A percentile compares a stretch with the other conserved stretches of the same genome.
phyloP scores from a whole-genome alignment of 2,113 vertebrate species.

The Megaceryle torquata region DNA sequence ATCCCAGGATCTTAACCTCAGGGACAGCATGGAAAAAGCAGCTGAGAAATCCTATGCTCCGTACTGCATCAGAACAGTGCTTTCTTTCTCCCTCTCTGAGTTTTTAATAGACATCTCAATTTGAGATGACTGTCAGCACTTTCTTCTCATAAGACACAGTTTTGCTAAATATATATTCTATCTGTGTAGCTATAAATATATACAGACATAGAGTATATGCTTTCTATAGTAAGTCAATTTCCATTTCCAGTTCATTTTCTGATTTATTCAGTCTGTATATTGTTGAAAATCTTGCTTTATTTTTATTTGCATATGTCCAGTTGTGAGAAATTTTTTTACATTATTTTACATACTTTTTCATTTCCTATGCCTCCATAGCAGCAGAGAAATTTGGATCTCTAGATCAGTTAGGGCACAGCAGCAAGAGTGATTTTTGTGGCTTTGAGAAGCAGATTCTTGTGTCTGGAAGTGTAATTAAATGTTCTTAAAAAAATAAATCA shows the following conservation, averaged over 20 bases:
- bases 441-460: neutral
- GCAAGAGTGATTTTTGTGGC: neutral
- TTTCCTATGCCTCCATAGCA: neutral
- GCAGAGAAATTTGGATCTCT: neutral
- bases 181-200: neutral
- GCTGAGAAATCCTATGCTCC: neutral
- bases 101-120: slow-evolving; percentile 28
- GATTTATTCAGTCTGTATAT: neutral
- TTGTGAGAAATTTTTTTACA: neutral
- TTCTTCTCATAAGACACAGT: slow-evolving; percentile 14
- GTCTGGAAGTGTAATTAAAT: neutral
- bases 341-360: neutral
- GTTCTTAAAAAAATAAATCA: neutral
- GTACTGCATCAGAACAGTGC: neutral
- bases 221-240: neutral
- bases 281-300: neutral
- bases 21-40: neutral
- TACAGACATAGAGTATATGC: neutral
- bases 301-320: neutral
- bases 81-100: slow-evolving; percentile 2
- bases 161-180: slow-evolving; percentile 36
- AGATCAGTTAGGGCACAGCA: neutral
- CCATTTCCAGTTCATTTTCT: neutral
- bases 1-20: neutral
- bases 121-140: slow-evolving; percentile 33